These are phyloP conservation scores for Anarsia innoxiella DNA, from an alignment of 2,888 invertebrate species.

Conservation along the genomic window DNA sequence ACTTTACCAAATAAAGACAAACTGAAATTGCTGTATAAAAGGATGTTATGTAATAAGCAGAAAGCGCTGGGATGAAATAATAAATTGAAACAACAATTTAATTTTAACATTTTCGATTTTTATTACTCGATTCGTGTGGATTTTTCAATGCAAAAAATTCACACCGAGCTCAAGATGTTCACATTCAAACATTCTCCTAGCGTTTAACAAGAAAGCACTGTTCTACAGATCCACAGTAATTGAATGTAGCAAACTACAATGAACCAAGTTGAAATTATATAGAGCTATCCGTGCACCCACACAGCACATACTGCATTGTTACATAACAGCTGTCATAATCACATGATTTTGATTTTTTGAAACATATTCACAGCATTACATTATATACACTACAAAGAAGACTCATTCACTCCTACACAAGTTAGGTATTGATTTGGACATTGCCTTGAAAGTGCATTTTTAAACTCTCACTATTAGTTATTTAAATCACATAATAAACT, in stretches of 20 bases:
- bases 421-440: conserved; percentile 25
- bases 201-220: not conserved
- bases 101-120: conserved; percentile 54
- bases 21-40: too few relatives aligned
- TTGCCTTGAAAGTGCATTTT: conserved; percentile 21
- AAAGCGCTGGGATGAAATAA: too few relatives aligned
- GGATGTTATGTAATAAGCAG: too few relatives aligned
- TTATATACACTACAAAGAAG: conserved; percentile 33
- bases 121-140: conserved; percentile 52
- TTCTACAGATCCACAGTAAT: not conserved
- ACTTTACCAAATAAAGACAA: too few relatives aligned
- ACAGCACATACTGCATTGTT: conserved; percentile 44
- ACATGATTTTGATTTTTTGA: conserved; percentile 42
- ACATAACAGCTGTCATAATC: conserved; percentile 56
- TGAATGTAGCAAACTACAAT: conserved; percentile 2
- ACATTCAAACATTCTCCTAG: conserved; percentile 13
- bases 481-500: conserved; percentile 19
- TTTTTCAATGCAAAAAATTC: conserved; percentile 58
- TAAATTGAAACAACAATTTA: conserved; percentile 25
- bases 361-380: conserved; percentile 44
- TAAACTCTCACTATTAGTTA: conserved; percentile 20
- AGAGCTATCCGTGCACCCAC: conserved; percentile 34
- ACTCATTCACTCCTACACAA: conserved; percentile 36
- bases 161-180: conserved; percentile 35
- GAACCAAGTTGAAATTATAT: conserved; percentile 2